Evolutionary conservation across 2,888 invertebrate genomes (phyloP), one percentile per base, ranked within the genome.

Genomic region (Limnephilus rhombicus): DNA sequence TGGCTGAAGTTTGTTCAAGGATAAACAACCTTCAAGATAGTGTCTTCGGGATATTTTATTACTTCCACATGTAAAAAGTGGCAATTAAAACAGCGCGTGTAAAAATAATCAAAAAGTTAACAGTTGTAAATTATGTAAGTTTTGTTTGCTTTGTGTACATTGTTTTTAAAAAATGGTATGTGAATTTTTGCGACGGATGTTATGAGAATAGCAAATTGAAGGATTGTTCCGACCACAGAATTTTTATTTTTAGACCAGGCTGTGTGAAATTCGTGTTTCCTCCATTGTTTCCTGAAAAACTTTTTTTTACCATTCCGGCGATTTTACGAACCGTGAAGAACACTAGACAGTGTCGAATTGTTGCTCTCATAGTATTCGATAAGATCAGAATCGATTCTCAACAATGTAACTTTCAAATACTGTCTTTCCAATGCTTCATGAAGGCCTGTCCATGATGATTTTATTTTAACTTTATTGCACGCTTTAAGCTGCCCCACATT

Each of bases 11-110:
- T 68, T 68, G 68, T 2, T 68, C 24, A 68, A 68, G 68, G 24
- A 68, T 68, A n/a, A n/a, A 24, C 24, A 68, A 68, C 24, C 53
- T 68, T 68, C 68, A 68, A 68, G 68, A n/a, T n/a, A 68, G 24
- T 68, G 68, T 68, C 68, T 68, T 68, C 68, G 68, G 68, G 68
- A 68, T 68, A 68, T 68, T 68, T 68, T 68, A 68, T 68, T 68
- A 68, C 18, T 68, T 68, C 68, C 18, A 68, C 68, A n/a, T 68
- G 68, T 68, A 68, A 68, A 68, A 68, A 24, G 24, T 68, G 24
- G 68, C 9, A 68, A 68, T 68, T n/a, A 68, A 68, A 68, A 68
- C 9, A 24, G 68, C 68, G 24, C 24, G 68, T 68, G 68, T 24
- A 7, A 68, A 68, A 24, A 68, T 68, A 24, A 68, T 24, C n/a